A percentile compares a stretch with the other conserved stretches of the same genome.
These are phyloP conservation scores for Tenrec ecaudatus DNA, from an alignment of 2,113 vertebrate genomes.

Conservation along the genomic window DNA sequence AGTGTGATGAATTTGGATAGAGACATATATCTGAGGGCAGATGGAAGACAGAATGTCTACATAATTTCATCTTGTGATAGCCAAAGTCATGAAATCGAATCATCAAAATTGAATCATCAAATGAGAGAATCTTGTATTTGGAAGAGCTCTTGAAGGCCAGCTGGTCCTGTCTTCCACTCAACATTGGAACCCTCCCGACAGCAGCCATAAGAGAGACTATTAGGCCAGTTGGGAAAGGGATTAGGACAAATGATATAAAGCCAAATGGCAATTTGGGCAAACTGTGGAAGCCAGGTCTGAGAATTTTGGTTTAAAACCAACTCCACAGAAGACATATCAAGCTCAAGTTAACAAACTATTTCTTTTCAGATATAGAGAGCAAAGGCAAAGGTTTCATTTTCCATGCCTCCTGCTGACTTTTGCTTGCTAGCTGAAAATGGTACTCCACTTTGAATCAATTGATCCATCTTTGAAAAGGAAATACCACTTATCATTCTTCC, in stretches of 20 bases:
- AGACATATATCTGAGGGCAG: constrained; percentile 75
- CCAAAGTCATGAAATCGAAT: constrained; percentile 77
- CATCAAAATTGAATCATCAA: constrained; percentile 74
- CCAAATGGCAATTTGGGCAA: constrained; percentile 67
- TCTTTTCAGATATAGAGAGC: constrained; percentile 54
- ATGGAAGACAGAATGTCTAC: constrained; percentile 76
- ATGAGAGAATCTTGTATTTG: constrained; percentile 77
- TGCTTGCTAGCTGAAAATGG: constrained; percentile 41
- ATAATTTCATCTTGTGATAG: constrained; percentile 75
- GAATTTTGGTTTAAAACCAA: constrained; percentile 59
- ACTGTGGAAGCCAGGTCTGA: constrained; percentile 62
- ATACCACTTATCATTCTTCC: neutral
- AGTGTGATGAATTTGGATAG: constrained; percentile 71
- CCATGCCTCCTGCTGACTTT: constrained; percentile 30
- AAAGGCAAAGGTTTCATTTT: constrained; percentile 18
- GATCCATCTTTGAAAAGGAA: constrained; percentile 45
- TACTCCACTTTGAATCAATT: constrained; percentile 24
- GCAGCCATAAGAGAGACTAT: constrained; percentile 59
- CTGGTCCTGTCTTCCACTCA: constrained; percentile 65
- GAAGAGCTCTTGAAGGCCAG: constrained; percentile 73
- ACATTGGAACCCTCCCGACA: constrained; percentile 59
- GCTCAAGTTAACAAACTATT: constrained; percentile 28
- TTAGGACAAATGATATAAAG: constrained; percentile 65
- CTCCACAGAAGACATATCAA: constrained; percentile 25
- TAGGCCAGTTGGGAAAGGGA: constrained; percentile 66